phyloP scores from a whole-genome alignment of 2,113 vertebrate genomes.

The Serilophus lunatus region DNA sequence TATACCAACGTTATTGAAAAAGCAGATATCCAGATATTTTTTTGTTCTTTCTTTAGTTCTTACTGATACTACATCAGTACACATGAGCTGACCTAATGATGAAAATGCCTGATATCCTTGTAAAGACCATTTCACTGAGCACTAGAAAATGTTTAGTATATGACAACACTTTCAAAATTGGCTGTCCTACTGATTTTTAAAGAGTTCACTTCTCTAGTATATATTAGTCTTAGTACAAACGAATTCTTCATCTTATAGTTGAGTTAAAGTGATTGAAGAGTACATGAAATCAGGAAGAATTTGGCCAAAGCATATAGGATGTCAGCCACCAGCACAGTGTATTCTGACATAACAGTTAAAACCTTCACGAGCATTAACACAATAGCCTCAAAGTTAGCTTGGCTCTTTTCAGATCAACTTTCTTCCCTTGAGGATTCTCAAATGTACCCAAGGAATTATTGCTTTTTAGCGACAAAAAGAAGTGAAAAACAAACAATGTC shows the following conservation, averaged over 20 bases:
- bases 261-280: not conserved
- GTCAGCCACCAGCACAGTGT: not conserved
- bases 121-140: not conserved
- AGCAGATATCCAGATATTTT: not conserved
- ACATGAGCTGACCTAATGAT: not conserved
- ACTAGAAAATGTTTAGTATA: not conserved
- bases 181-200: not conserved
- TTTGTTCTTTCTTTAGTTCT: not conserved
- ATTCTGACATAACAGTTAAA: not conserved
- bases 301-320: not conserved
- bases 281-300: not conserved
- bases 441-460: not conserved
- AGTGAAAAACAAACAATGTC: not conserved
- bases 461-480: not conserved
- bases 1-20: not conserved
- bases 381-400: not conserved
- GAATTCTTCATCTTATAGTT: not conserved
- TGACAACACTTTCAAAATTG: not conserved
- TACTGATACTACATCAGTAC: not conserved
- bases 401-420: not conserved
- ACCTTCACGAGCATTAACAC: accelerated
- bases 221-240: not conserved
- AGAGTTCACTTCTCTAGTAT: not conserved
- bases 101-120: not conserved
- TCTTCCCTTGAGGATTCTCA: not conserved